Evolutionary conservation across 2,113 vertebrate species (phyloP).

Genomic region (Brachyistius frenatus): DNA sequence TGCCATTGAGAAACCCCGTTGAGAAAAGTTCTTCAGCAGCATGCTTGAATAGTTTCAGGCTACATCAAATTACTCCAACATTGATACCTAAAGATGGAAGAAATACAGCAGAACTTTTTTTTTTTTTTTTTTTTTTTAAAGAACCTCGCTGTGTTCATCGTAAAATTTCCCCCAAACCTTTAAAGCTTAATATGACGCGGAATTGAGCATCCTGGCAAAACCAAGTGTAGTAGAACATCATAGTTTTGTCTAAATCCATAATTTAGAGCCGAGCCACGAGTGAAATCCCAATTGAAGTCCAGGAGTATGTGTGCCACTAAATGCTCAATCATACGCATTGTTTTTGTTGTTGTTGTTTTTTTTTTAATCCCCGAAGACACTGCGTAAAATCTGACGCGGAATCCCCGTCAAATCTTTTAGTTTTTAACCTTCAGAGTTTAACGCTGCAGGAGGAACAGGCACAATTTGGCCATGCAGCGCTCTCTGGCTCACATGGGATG

Average conservation of each 20-base stretch:
- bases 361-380: constrained; percentile 10
- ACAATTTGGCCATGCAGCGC: constrained; percentile 28
- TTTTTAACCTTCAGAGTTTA: constrained; percentile 57
- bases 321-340: neutral
- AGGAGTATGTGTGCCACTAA: neutral
- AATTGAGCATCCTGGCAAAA: constrained; percentile 6
- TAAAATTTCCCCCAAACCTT: neutral
- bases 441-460: constrained; percentile 17
- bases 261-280: constrained; percentile 7
- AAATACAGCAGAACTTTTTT: neutral
- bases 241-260: constrained; percentile 20
- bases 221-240: neutral
- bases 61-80: constrained; percentile 4
- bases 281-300: constrained; percentile 23
- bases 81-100: constrained; percentile 20
- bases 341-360: neutral
- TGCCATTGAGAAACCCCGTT: neutral
- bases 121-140: constrained; percentile 13
- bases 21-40: neutral
- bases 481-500: constrained; percentile 31
- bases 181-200: neutral
- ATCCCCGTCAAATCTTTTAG: constrained; percentile 22
- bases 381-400: constrained; percentile 48
- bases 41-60: constrained; percentile 12
- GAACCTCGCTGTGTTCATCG: neutral